These are phyloP conservation scores for Podabrus alpinus DNA, from an alignment of 2,888 invertebrate genomes.

Conservation along the genomic window DNA sequence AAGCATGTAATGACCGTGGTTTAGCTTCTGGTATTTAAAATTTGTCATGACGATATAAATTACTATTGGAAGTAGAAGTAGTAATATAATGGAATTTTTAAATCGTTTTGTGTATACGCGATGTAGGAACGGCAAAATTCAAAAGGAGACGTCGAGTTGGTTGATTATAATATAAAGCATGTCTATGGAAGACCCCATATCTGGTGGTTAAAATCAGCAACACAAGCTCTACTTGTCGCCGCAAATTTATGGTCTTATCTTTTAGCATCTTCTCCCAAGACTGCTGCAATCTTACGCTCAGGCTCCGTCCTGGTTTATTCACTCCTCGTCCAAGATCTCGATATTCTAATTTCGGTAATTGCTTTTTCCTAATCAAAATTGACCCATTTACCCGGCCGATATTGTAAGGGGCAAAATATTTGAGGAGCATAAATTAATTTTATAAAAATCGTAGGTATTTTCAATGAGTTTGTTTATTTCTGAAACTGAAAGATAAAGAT, in stretches of 20 bases:
- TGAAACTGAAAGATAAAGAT: constrained; percentile 37
- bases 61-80: neutral
- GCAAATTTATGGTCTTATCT: constrained; percentile 46
- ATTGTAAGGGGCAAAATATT: neutral
- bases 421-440: neutral
- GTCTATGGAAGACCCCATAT: constrained; percentile 41
- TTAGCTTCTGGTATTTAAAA: neutral
- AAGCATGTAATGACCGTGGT: neutral
- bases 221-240: constrained; percentile 48
- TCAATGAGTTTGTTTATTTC: neutral
- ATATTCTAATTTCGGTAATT: constrained; percentile 28
- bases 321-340: constrained; percentile 10
- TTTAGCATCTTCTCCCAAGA: constrained; percentile 30
- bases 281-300: constrained; percentile 23
- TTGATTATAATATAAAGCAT: constrained; percentile 48
- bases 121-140: constrained; percentile 16
- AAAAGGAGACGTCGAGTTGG: constrained; percentile 28
- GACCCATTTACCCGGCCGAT: neutral
- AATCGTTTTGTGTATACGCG: constrained; percentile 6
- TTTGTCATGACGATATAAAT: neutral
- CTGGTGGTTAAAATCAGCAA: constrained; percentile 49
- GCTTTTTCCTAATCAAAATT: neutral
- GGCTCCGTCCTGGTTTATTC: constrained; percentile 26
- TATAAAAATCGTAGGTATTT: neutral
- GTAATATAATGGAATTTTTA: neutral